Evolutionary conservation across 2,888 invertebrate species (phyloP), one percentile per base, ranked within the genome.

Genomic region (Euspilapteryx auroguttella): DNA sequence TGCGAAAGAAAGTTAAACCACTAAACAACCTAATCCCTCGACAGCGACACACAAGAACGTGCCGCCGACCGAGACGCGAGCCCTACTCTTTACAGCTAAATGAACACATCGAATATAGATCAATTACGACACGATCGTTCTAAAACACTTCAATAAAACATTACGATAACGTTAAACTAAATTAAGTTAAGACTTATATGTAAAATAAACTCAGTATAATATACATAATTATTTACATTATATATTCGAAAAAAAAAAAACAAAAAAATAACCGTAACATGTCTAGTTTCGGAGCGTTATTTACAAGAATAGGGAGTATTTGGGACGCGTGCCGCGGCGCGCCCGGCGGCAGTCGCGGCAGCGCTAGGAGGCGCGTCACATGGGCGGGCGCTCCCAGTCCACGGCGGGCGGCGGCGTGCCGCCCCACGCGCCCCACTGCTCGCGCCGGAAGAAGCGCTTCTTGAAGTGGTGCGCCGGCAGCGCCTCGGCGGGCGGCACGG

Each of bases 361-460:
- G 38, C 51, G 56, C 50, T 54, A 49, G 42, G 38, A 39, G 41
- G n/a, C 47, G 50, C 49, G 53, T 73, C 71, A 75, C 68, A 65
- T 68, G 48, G 66, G 56, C 55, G 73, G 73, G 31, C 66, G 63
- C 52, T 75, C 75, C 71, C 75, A 75, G 46, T 71, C 73, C 37
- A 55, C 50, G 38, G 61, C 41, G 13, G 79, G 45, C 66, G 80
- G 56, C 49, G 64, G 44, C 47, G 43, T 58, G 44, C 49, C 59
- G 46, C 50, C 49, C 62, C 76, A 75, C 37, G 68, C 68, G 63
- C 73, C 79, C 85, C 85, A 85, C 54, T 75, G 83, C 69, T 79
- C 87, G 49, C 82, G 77, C 41, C 87, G 86, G 65, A 89, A 89
- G 66, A 86, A 87, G 49, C 89, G 89, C 75, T 90, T 91, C 66